Base-by-base conservation (phyloP, 2,797 vertebrate genomes). In the Centroberyx gerrardi region DNA sequence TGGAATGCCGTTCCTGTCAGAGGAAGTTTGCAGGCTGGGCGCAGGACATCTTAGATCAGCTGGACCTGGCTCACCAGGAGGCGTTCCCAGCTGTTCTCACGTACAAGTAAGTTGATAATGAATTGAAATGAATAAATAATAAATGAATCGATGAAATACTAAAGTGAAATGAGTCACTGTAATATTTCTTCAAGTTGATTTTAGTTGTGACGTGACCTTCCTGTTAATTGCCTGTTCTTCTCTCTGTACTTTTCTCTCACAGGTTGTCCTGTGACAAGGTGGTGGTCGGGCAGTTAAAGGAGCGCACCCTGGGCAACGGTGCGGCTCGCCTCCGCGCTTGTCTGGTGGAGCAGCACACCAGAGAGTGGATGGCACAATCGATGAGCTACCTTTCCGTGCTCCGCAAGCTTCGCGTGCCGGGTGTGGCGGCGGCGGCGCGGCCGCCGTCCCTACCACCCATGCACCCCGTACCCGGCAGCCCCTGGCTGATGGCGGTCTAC, bases 41-140 rank as follows among this genome's bases (percentile, higher is more conserved):
- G 0, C 62, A 71, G 59, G 29, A 62, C 44, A 54, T 82, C 64
- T 1, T 78, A 28, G 71, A 52, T 8, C 81, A 75, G 17, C 49
- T 82, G 62, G 42, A 71, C 54, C 28, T 22, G 1, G 49, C 59
- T 2, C 76, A 83, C 33, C 36, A 44, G 6, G 38, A 56, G 51
- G n/a, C 15, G 7, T 76, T 81, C 18, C 67, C 51, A 12, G 68
- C 66, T 9, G n/a, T 72, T 8, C 69, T 72, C 14, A 63, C 52
- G 0, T 72, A 54, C 60, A 62, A 22, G 51, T 62, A 54, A 22
- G 22, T 22, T 22, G 1, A 22, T 22, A 22, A 22, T 22, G 22
- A 22, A 22, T 22, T 22, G 22, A 22, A 22, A n/a, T n/a, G n/a
- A n/a, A n/a, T n/a, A n/a, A 22, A 22, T 1, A 22, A 22, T 22